phyloP scores from a whole-genome alignment of 53 echinoderm and acorn worm species.

The Paracentrotus lividus region DNA sequence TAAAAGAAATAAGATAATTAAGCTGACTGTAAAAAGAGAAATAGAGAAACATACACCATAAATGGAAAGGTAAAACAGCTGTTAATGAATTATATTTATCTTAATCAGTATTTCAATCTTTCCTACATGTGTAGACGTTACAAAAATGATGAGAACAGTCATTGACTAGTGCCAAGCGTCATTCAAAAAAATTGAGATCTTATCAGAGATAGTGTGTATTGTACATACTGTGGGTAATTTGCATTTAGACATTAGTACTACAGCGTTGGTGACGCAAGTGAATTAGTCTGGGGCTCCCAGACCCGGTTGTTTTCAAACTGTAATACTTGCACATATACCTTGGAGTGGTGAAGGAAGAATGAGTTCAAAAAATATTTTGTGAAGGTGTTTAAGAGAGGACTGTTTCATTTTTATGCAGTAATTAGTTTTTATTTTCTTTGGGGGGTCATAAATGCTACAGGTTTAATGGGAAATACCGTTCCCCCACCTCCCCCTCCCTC shows the following conservation, averaged over 20 bases:
- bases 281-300: background rate
- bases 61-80: background rate
- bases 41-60: background rate
- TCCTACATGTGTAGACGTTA: background rate
- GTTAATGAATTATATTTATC: slow-evolving; percentile 40
- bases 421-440: too few relatives aligned
- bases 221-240: slow-evolving; percentile 44
- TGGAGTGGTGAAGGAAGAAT: background rate
- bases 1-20: too few relatives aligned
- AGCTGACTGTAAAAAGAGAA: too few relatives aligned
- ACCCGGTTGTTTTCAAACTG: background rate
- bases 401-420: too few relatives aligned
- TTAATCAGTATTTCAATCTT: slow-evolving; percentile 6
- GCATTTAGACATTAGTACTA: slow-evolving; percentile 24
- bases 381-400: too few relatives aligned
- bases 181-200: slow-evolving; percentile 39
- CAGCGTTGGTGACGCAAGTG: slow-evolving; percentile 42
- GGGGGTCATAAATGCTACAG: too few relatives aligned
- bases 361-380: background rate
- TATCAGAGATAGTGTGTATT: background rate
- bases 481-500: too few relatives aligned
- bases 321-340: too few relatives aligned
- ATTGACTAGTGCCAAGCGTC: background rate
- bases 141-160: background rate
- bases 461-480: too few relatives aligned